Percentiles rank a stretch among this genome's conserved stretches.
Evolutionary conservation across 2,888 invertebrate genomes (phyloP).

Genomic region (Pyrgus malvae): DNA sequence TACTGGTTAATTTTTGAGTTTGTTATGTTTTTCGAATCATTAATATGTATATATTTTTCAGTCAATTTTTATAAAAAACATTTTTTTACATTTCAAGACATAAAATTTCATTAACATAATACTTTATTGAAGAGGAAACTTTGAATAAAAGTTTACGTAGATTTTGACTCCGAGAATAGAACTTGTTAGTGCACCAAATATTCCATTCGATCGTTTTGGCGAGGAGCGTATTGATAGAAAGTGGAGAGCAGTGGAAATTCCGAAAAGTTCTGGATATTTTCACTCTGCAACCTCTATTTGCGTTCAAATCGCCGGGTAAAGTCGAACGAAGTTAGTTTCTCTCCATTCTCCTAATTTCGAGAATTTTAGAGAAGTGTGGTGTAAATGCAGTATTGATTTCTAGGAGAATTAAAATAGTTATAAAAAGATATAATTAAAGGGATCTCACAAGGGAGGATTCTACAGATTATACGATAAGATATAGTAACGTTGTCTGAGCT

Average conservation of each 20-base stretch:
- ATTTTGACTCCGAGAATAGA: neutral
- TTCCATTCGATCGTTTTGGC: neutral
- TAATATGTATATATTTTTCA: too few species aligned
- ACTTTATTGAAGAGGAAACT: neutral
- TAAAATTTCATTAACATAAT: neutral
- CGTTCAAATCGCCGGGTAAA: neutral
- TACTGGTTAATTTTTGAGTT: too few species aligned
- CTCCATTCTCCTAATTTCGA: neutral
- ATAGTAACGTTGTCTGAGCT: too few species aligned
- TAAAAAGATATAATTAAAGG: too few species aligned
- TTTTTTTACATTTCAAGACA: too few species aligned
- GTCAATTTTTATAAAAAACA: too few species aligned
- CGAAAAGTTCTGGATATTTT: constrained; percentile 2
- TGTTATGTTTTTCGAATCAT: too few species aligned
- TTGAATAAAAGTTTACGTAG: neutral
- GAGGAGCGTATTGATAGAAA: constrained; percentile 1
- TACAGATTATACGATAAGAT: too few species aligned
- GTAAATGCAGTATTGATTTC: too few species aligned
- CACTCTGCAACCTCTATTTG: neutral
- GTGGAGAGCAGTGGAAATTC: neutral
- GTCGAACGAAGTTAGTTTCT: neutral
- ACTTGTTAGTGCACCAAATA: neutral
- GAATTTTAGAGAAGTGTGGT: neutral
- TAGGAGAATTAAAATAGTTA: too few species aligned
- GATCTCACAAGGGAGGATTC: too few species aligned